Evolutionary conservation across 2,888 invertebrate species (phyloP), one percentile per base, ranked within the genome.

Genomic region (Rhogogaster chlorosoma): DNA sequence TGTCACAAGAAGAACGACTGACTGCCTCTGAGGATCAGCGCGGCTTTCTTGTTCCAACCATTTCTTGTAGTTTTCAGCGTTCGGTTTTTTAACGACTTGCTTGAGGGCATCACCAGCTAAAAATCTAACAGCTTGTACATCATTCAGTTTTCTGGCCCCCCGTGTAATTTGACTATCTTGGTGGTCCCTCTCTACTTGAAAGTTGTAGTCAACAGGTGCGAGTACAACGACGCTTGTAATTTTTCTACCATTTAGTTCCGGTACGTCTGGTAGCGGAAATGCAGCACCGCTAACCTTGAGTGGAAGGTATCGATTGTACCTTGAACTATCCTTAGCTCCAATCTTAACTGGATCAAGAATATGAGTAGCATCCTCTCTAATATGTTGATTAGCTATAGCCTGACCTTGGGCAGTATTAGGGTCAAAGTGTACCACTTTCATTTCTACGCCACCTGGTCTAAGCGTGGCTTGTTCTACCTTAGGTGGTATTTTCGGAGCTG

Each of bases 191-290:
- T 88, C 87, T 3, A 90, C 90, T 85, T 95, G 93, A 88, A 95
- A 95, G 91, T 96, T 96, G 85, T 97, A 97, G 92, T 97, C 96
- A 2, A 98, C 97, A 0, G 98, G 98, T 3, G 98, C 98, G 87
- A 98, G 93, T 1, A 98, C 97, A 0, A 98, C 98, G 1, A 98
- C 97, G 90, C 97, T 97, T 12, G 97, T 96, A n/a, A 98, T 96
- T 91, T 95, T 96, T 90, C 96, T 96, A 77, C 97, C 97, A 89
- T 95, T 95, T 36, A 98, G 93, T 90, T 96, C 96, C n/a, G 96
- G 95, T 36, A 96, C 96, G 90, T 97, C 97, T 4, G 98, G 98
- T 83, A 98, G 95, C 4, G 98, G 98, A 91, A 98, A 98, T 89
- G 97, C 96, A 42, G 97, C 96, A 0, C 98, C 98, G 89, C 96